Conservation (phyloP, 2,797 vertebrate species). For the Poecilia picta region DNA sequence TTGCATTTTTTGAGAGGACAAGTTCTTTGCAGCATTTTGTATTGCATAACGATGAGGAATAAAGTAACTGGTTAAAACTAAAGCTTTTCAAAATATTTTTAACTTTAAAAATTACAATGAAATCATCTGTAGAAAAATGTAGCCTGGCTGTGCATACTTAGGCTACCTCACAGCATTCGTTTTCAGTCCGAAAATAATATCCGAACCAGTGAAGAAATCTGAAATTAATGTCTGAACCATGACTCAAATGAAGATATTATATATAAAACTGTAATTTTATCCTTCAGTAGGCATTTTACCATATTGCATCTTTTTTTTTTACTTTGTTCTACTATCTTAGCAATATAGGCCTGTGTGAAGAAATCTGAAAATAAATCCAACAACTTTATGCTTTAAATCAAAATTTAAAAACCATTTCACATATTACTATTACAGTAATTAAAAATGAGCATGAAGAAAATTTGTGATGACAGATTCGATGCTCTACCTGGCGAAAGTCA, state of each 20-base stretch:
- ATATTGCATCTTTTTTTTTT: neutral
- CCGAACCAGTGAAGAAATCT: neutral
- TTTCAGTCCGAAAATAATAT: no score
- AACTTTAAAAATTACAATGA: no score
- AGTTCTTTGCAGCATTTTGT: neutral
- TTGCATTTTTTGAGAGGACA: neutral
- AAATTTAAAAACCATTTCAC: neutral
- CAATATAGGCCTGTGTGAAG: neutral
- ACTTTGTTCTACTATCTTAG: neutral
- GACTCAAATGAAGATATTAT: neutral
- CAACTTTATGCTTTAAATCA: neutral
- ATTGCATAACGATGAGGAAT: neutral
- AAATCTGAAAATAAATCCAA: neutral
- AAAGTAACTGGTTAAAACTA: neutral
- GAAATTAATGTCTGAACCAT: neutral
- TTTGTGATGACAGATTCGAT: neutral
- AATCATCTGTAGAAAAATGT: neutral
- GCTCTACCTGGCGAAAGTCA: slow-evolving; percentile 85
- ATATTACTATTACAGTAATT: neutral
- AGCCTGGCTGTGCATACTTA: neutral
- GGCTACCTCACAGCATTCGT: neutral
- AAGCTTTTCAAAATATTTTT: no score
- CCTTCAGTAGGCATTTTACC: neutral
- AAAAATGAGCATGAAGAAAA: neutral
- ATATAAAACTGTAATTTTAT: neutral